Base-by-base conservation (phyloP, 2,113 vertebrate species). In the Girardinichthys multiradiatus region DNA sequence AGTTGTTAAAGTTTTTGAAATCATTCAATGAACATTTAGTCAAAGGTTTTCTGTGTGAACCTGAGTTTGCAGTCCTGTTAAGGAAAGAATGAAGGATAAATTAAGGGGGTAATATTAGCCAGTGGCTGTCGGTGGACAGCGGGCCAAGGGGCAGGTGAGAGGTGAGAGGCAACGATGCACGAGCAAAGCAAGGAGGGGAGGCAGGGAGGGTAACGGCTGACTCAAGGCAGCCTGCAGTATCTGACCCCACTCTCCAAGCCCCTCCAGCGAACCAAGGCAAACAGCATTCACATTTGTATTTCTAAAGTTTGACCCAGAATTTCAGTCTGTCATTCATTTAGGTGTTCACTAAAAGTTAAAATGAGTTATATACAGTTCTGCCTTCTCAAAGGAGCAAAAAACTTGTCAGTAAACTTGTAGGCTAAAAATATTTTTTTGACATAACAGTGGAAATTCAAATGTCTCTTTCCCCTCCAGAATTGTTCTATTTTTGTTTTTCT, bases 141-240 rank as follows among this genome's bases (percentile, higher is more conserved):
- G n/a, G 90, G 89, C 86, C 82, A 88, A 45, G 15, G 88, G 93
- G 90, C 91, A 89, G 92, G 87, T 90, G 87, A 89, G 87, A 91
- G 91, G 90, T 90, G 88, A 88, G 80, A 83, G 75, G 83, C 86
- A 88, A 82, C 85, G 78, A 82, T 80, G 86, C 89, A 64, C 82
- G 74, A 87, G 82, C 65, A 73, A 68, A 68, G 80, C 58, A 71
- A 39, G 33, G 72, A 54, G 21, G 48, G 48, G 24, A 54, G 8
- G 24, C 24, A 54, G 21, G 72, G 73, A 84, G 87, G 88, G 77
- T 87, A 82, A 85, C 35, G 70, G 76, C 81, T 94, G 92, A 94
- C 76, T 94, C 93, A 93, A n/a, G 68, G 89, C 74, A 83, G 83
- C 92, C 90, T 64, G 61, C 29, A 74, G 92, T 87, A 57, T 42